Percentiles rank a stretch among this genome's conserved stretches.
These are phyloP conservation scores for Centruroides vittatus DNA, from an alignment of 1,140 invertebrate species.

Conservation along the genomic window DNA sequence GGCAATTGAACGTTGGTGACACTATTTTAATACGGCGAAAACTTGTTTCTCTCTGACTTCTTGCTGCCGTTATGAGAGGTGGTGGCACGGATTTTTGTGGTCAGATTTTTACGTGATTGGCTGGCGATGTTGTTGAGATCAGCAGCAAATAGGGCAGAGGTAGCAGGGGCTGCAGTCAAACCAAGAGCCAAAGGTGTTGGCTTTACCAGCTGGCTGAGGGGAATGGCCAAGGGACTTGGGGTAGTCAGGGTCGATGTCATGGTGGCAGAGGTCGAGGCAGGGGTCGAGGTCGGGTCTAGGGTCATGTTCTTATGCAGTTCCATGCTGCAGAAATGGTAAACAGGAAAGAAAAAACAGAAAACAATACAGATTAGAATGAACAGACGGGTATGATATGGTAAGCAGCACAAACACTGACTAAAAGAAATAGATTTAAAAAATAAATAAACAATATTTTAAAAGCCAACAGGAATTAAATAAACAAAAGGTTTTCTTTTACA, in stretches of 20 bases:
- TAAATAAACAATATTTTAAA: no score
- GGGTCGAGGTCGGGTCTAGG: conserved; percentile 45
- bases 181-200: conserved; percentile 49
- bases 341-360: no score
- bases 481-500: no score
- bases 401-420: no score
- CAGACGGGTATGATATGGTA: no score
- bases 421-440: no score
- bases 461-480: no score
- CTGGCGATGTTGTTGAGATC: conserved; percentile 63
- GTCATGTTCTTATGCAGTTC: conserved; percentile 84
- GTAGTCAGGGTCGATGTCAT: conserved; percentile 28
- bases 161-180: conserved; percentile 11
- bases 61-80: conserved; percentile 42
- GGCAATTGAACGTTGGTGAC: no score
- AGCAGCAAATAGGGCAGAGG: conserved; percentile 6
- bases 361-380: no score
- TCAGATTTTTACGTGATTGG: conserved; percentile 45
- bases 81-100: conserved; percentile 52
- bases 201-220: conserved; percentile 80
- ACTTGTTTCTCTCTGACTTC: conserved; percentile 69
- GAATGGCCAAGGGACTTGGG: conserved; percentile 64
- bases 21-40: conserved; percentile 62
- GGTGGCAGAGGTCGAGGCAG: conserved; percentile 37
- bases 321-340: conserved; percentile 51